Base-by-base conservation (phyloP, 2,797 vertebrate genomes). In the Karalla daura region DNA sequence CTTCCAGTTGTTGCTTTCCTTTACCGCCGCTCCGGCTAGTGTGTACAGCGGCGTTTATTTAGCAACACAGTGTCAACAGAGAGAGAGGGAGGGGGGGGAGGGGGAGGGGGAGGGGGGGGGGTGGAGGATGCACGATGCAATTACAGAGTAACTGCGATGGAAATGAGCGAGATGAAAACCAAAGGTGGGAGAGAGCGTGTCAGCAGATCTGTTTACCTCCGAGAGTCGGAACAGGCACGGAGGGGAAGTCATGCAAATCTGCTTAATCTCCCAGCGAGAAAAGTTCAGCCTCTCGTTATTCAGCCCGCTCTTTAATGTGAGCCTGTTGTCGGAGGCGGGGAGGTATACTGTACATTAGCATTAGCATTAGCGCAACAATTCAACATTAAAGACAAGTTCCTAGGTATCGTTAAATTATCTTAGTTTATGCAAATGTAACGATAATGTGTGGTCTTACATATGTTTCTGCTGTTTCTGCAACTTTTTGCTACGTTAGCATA, bases 1-100 rank as follows among this genome's bases (percentile, higher is more conserved):
- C 88, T 90, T 88, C 81, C 83, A 86, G 82, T 74, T 69, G 89
- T 78, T 72, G 74, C 65, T 80, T 86, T 86, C 75, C 77, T 82
- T 83, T 83, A 74, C 78, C 58, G 70, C 78, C 59, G 2, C 13
- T 43, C 13, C 54, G 3, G 64, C 46, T 53, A 37, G 62, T 51
- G 47, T 70, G 76, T 76, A 72, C 74, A 43, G 39, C 15, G 10
- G 50, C 23, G 7, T 76, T 83, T 74, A 70, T 64, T 76, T 27
- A 41, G 73, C 70, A 47, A 59, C 60, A 21, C 58, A 62, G 23
- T 68, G 80, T 86, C 87, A 87, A 87, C 86, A 81, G 60, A 71
- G 43, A 53, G 52, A 36, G 10, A 45, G 55, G 40, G 58, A 63
- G 56, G 23, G 43, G 20, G 51, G 7, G 52, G 33, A 61, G 65